Conservation (phyloP, 1,140 invertebrate species). For the Drosophila hydei region DNA sequence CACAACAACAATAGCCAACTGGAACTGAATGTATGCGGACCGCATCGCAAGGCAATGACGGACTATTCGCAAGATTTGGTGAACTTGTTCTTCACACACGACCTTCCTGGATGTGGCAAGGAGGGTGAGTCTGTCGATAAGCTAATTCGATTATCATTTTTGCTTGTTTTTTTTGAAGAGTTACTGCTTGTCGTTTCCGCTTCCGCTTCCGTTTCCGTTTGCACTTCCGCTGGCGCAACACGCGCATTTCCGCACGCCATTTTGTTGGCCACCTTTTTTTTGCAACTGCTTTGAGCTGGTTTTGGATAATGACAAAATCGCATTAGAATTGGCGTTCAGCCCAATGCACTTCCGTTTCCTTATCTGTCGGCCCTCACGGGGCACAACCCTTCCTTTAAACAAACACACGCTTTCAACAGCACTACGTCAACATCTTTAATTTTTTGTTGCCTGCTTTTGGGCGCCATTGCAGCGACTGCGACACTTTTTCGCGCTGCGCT, state of each 20-base stretch:
- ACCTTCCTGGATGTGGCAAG: slow-evolving; percentile 64
- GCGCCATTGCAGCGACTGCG: slow-evolving; percentile 30
- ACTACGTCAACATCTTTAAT: slow-evolving; percentile 3
- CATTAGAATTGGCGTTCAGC: slow-evolving; percentile 82
- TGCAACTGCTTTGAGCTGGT: slow-evolving; percentile 46
- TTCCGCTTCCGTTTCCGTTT: slow-evolving; percentile 37
- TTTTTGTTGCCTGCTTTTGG: slow-evolving; percentile 35
- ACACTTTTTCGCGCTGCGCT: slow-evolving; percentile 45
- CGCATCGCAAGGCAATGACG: slow-evolving; percentile 66
- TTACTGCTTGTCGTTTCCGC: slow-evolving; percentile 51
- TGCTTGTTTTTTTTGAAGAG: slow-evolving; percentile 12
- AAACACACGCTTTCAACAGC: slow-evolving; percentile 5
- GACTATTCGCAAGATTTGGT: slow-evolving; percentile 80
- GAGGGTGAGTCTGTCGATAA: slow-evolving; percentile 60
- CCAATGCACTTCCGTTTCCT: slow-evolving; percentile 73
- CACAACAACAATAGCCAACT: slow-evolving; percentile 53
- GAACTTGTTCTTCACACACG: slow-evolving; percentile 78
- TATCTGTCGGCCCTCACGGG: slow-evolving; percentile 30
- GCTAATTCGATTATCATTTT: slow-evolving; percentile 63
- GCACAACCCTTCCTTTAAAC: background rate
- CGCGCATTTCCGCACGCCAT: slow-evolving; percentile 68
- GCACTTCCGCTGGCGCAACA: slow-evolving; percentile 58
- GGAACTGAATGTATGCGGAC: slow-evolving; percentile 67
- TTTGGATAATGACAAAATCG: slow-evolving; percentile 71
- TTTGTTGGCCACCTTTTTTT: slow-evolving; percentile 45